Evolutionary conservation across 2,888 invertebrate genomes (phyloP).

Genomic region (Cactoblastis cactorum): DNA sequence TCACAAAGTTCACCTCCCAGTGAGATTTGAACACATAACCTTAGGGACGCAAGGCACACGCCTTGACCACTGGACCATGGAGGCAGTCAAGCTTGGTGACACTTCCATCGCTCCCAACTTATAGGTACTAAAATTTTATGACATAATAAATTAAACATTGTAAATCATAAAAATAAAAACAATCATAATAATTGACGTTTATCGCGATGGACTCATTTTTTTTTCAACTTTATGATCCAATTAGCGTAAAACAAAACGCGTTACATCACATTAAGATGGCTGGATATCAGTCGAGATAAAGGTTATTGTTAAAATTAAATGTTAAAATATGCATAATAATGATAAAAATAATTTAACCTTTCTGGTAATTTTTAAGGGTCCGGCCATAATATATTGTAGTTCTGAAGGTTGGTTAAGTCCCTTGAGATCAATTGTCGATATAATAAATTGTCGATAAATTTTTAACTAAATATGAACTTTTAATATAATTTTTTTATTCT

Average conservation of each 20-base stretch:
- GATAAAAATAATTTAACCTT: not conserved
- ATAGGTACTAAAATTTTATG: constrained; percentile 24
- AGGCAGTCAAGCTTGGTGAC: too few relatives aligned
- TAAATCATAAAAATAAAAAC: constrained; percentile 25
- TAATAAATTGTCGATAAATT: too few relatives aligned
- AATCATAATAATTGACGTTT: constrained; percentile 27
- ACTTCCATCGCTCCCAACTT: not conserved
- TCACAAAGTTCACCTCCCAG: too few relatives aligned
- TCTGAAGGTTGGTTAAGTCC: not conserved
- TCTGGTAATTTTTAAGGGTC: not conserved
- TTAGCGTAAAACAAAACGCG: constrained; percentile 20
- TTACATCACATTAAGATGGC: constrained; percentile 18
- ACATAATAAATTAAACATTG: constrained; percentile 22
- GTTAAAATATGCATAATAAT: not conserved
- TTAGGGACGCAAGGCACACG: too few relatives aligned
- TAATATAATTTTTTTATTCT: too few relatives aligned
- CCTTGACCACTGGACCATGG: too few relatives aligned
- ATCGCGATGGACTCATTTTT: constrained; percentile 20
- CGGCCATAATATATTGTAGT: not conserved
- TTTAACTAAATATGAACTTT: too few relatives aligned
- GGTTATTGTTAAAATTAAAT: constrained; percentile 9
- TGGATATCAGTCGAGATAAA: constrained; percentile 16
- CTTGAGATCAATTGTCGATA: too few relatives aligned
- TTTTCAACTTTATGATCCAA: constrained; percentile 20
- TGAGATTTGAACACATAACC: too few relatives aligned